Conservation (phyloP, 2,113 vertebrate species). For the Heliornis fulica region DNA sequence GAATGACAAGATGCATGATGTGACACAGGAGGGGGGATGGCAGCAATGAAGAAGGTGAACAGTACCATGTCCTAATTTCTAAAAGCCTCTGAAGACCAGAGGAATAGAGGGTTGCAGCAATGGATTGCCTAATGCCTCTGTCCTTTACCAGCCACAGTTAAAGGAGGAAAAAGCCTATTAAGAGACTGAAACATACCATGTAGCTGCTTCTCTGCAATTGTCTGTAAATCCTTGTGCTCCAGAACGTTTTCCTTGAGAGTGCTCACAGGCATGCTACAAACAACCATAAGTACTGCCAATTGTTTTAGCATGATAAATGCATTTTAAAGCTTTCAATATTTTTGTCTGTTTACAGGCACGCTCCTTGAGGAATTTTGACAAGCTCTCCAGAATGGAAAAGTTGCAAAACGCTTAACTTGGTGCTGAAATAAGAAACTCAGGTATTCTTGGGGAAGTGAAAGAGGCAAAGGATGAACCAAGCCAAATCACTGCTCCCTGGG, state of each 20-base stretch:
- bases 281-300: not conserved
- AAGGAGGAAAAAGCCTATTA: not conserved
- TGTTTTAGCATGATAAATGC: slow-evolving; percentile 43
- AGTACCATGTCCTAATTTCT: not conserved
- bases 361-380: slow-evolving; percentile 35
- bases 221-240: slow-evolving; percentile 35
- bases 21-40: not conserved
- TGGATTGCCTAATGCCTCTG: not conserved
- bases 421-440: not conserved
- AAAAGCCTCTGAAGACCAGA: not conserved
- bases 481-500: not conserved
- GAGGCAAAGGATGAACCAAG: not conserved
- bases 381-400: not conserved
- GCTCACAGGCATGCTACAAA: slow-evolving; percentile 13
- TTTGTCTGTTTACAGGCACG: not conserved
- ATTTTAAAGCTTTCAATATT: slow-evolving; percentile 42
- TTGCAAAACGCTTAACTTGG: not conserved
- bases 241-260: slow-evolving; percentile 7
- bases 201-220: not conserved
- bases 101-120: not conserved
- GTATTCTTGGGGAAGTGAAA: not conserved
- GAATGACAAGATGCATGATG: not conserved
- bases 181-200: not conserved
- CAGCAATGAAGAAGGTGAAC: not conserved
- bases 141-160: not conserved